Base-by-base conservation (phyloP, 2,113 vertebrate genomes). In the Engystomops pustulosus region DNA sequence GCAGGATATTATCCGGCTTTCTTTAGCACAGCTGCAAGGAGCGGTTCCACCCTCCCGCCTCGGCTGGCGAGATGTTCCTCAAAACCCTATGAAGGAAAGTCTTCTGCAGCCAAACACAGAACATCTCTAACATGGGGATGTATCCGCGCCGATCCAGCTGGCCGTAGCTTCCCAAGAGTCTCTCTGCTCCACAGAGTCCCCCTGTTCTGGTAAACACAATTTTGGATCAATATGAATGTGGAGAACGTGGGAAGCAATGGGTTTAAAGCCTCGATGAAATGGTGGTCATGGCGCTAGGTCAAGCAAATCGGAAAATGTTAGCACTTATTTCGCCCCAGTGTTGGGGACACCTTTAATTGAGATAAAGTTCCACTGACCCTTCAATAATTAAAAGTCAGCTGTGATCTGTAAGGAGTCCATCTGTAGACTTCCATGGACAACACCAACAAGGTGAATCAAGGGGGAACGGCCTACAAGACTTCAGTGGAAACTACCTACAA, bases 1-100 rank as follows among this genome's bases (percentile, higher is more conserved):
- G 25, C 15, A 41, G 10, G n/a, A n/a, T 69, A 23, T 71, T 71
- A 71, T 71, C 72, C 20, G 14, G 23, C 78, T 80, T 80, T 47
- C 51, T 49, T 47, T 32, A 53, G 34, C 67, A 55, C 80, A 81
- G 80, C 80, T 81, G 80, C 80, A 45, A 18, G n/a, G 58, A 47
- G 41, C 25, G 41, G 25, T 47, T 32, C 15, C 49, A 11, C 47
- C 67, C 47, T 53, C 68, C 68, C 8, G 41, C 32, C 32, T n/a
- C 80, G 8, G 20, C 30, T 11, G 47, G 11, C 9, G 8, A n/a
- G 7, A 15, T 15, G 47, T 49, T 15, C 45, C 9, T 80, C 38
- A 62, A 45, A 65, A 5, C 47, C 30, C 67, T 38, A 32, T 25
- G 34, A 60, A 41, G 36, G 34, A 51, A 71, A n/a, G 44, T 17